phyloP scores from a whole-genome alignment of 2,888 invertebrate genomes.

The Patella ulyssiponensis region DNA sequence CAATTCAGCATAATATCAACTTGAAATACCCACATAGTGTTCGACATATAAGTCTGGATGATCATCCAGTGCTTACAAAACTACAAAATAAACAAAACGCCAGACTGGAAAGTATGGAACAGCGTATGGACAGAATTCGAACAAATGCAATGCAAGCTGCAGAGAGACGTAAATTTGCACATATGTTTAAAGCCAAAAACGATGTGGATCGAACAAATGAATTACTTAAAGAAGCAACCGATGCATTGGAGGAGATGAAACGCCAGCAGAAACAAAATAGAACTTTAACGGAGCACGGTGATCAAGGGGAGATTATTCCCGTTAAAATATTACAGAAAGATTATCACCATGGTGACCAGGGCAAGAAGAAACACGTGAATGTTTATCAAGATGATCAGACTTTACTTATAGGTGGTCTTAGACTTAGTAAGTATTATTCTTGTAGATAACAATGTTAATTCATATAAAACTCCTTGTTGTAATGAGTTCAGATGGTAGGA shows the following conservation, averaged over 20 bases:
- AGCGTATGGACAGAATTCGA: slow-evolving; percentile 56
- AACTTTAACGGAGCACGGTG: slow-evolving; percentile 31
- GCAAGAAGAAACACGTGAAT: neutral
- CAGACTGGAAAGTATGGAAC: slow-evolving; percentile 60
- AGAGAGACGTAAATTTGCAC: slow-evolving; percentile 61
- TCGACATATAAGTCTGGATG: slow-evolving; percentile 52
- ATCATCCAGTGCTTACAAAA: slow-evolving; percentile 59
- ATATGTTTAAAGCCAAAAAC: slow-evolving; percentile 56
- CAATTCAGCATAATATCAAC: neutral
- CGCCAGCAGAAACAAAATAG: slow-evolving; percentile 34
- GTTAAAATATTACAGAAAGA: slow-evolving; percentile 52
- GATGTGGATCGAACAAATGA: slow-evolving; percentile 47
- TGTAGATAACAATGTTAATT: neutral
- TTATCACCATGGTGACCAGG: slow-evolving; percentile 20
- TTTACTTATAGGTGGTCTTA: neutral
- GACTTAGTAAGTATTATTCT: slow-evolving; percentile 6
- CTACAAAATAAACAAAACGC: slow-evolving; percentile 64
- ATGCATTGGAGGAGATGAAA: slow-evolving; percentile 45
- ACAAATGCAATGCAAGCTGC: slow-evolving; percentile 61
- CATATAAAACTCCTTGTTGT: no score
- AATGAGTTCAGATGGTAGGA: no score
- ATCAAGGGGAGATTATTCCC: slow-evolving; percentile 64
- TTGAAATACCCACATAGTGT: slow-evolving; percentile 28
- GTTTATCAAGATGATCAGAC: neutral
- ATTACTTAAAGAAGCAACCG: slow-evolving; percentile 52